Base-by-base conservation (phyloP, 2,113 vertebrate genomes). In the Actenoides lindsayi region DNA sequence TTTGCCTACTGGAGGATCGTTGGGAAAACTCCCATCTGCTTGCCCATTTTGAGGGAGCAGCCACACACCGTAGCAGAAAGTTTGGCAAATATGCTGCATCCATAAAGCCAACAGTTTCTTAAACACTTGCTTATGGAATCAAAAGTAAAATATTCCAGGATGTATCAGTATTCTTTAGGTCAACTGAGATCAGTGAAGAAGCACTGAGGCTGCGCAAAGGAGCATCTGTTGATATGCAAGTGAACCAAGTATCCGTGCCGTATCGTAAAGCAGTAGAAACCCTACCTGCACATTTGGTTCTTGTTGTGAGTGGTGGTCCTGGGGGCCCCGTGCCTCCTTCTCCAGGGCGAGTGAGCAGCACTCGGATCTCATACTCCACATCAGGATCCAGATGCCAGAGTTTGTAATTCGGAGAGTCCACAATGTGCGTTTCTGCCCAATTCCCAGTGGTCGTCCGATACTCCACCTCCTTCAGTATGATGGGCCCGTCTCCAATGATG, bases 341-440 rank as follows among this genome's bases (percentile, higher is more conserved):
- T 3, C 99, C 99, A 0, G 99, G 99, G 14, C 99, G 98, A 14
- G 99, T 99, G 62, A 99, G 98, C 71, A 99, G 97, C 48, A 99
- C 99, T 7, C 99, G 98, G 96, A 99, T 99, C 98, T 99, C 99
- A 3, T 99, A 99, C 96, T 99, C 99, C 97, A 99, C 99, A 6
- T 99, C 99, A 0, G 99, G 99, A 85, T 99, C 99, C 97, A 99
- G 94, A 65, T 99, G 99, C 99, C 99, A 99, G 46, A 99, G 98
- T 62, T 99, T 99, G 74, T 99, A 99, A 82, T 99, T 99, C 44
- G 99, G 99, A 3, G 99, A 98, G 92, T 99, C 99, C 4, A 99
- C 99, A 3, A 99, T 99, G 89, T 99, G 99, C 0, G 99, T 99
- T 98, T 99, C 99, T 0, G 99, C 99, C 99, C 99, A 99, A 80